Conservation (phyloP, 2,888 invertebrate genomes). For the Xestia ashworthii region DNA sequence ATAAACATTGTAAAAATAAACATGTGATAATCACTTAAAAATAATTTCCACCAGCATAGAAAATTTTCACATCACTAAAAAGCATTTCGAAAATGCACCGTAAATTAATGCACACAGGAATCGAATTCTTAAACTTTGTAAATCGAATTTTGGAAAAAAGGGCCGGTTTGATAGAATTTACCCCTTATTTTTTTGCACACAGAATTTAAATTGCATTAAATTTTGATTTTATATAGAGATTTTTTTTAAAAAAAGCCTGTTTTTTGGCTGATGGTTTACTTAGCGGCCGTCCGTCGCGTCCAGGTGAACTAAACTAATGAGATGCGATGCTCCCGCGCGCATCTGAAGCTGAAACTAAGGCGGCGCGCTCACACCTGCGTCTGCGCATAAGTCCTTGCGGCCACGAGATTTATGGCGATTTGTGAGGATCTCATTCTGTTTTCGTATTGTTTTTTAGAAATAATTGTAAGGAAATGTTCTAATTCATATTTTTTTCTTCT, state of each 20-base stretch:
- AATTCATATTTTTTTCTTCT: background rate
- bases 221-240: background rate
- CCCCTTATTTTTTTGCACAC: conserved; percentile 43
- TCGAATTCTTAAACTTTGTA: background rate
- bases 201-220: conserved; percentile 30
- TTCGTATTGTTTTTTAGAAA: background rate
- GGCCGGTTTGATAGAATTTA: conserved; percentile 4
- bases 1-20: conserved; percentile 14
- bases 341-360: conserved; percentile 76
- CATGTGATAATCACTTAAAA: conserved; percentile 53
- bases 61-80: conserved; percentile 54
- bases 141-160: conserved; percentile 11
- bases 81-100: conserved; percentile 21
- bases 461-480: background rate
- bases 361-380: conserved; percentile 61
- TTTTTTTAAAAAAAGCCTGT: conserved; percentile 31
- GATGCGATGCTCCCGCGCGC: conserved; percentile 65
- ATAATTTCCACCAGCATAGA: conserved; percentile 55
- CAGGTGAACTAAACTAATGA: conserved; percentile 74
- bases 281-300: conserved; percentile 70
- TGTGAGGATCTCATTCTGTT: background rate
- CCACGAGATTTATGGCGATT: conserved; percentile 24
- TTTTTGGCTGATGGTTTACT: conserved; percentile 48
- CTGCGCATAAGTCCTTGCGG: conserved; percentile 31
- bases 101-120: conserved; percentile 18